These are phyloP conservation scores for Trachythela sp. DNA, from an alignment of 64 coral and sea anemone species.

Conservation along the genomic window DNA sequence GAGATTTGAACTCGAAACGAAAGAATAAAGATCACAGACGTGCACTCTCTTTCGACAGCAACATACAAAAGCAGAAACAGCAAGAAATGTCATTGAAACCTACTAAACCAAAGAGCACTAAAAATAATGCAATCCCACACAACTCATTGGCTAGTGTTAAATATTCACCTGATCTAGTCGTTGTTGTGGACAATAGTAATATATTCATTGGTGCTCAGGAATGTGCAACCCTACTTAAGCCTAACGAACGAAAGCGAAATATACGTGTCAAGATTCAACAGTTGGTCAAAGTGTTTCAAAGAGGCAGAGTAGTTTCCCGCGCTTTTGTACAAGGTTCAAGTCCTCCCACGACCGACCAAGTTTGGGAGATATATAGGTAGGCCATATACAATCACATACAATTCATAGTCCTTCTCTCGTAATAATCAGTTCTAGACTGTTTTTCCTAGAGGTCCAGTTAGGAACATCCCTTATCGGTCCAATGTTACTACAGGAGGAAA, in stretches of 20 bases:
- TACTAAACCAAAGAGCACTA: not conserved
- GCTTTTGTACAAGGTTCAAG: slow-evolving; percentile 83
- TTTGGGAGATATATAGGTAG: slow-evolving; percentile 97
- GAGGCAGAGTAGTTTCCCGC: slow-evolving; percentile 49
- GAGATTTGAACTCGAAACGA: not conserved
- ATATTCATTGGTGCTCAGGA: slow-evolving; percentile 98
- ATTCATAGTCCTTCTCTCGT: not conserved
- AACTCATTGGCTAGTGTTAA: not conserved
- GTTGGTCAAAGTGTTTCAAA: slow-evolving; percentile 83
- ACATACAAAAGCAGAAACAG: not conserved
- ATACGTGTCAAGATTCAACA: slow-evolving; percentile 89
- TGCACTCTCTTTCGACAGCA: not conserved
- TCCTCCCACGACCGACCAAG: slow-evolving; percentile 84
- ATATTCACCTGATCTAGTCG: slow-evolving; percentile 19
- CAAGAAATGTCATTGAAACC: not conserved
- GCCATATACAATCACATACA: too few species aligned
- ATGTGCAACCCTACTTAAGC: slow-evolving; percentile 65
- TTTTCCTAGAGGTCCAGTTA: too few species aligned
- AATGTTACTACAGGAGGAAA: too few species aligned
- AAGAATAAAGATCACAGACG: not conserved
- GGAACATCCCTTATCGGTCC: too few species aligned
- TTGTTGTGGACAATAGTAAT: slow-evolving; percentile 93
- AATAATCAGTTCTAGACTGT: too few species aligned
- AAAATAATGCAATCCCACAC: not conserved
- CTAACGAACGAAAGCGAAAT: slow-evolving; percentile 72